A percentile compares a stretch with the other conserved stretches of the same genome.
Evolutionary conservation across 2,113 vertebrate genomes (phyloP).

Genomic region (Chroicocephalus ridibundus): DNA sequence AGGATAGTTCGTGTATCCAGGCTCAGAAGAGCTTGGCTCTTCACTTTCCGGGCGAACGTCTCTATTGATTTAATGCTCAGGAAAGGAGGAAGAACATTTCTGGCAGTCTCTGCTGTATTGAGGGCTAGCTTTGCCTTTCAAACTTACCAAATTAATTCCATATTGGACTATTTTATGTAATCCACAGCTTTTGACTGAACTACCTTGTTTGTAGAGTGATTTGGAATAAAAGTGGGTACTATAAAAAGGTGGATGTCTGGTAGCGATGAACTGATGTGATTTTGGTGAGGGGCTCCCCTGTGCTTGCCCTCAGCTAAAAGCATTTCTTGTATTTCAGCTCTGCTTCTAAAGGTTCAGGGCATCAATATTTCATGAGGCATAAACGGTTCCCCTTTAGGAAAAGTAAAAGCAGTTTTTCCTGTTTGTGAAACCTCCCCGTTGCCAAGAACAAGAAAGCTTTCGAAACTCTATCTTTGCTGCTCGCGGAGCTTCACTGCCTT

Average conservation of each 20-base stretch:
- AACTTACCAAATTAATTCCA: not conserved
- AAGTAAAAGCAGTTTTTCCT: constrained; percentile 71
- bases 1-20: not conserved
- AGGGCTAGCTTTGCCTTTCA: not conserved
- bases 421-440: constrained; percentile 62
- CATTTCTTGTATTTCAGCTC: not conserved
- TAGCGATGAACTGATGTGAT: not conserved
- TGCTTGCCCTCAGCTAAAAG: not conserved
- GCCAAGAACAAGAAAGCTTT: constrained; percentile 58
- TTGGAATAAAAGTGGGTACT: not conserved
- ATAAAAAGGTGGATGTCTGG: not conserved
- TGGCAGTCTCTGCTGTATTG: not conserved
- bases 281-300: not conserved
- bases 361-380: constrained; percentile 32
- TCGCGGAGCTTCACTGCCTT: constrained; percentile 65
- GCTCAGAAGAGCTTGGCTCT: not conserved
- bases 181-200: not conserved
- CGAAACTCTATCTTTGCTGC: constrained; percentile 27
- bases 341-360: not conserved
- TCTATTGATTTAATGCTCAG: not conserved
- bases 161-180: not conserved
- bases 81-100: not conserved
- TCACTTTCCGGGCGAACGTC: not conserved
- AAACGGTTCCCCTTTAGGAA: constrained; percentile 44
- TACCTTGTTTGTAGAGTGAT: not conserved